A percentile compares a stretch with the other conserved stretches of the same genome.
Conservation (phyloP, 2,797 vertebrate species). For the Australoheros facetus region DNA sequence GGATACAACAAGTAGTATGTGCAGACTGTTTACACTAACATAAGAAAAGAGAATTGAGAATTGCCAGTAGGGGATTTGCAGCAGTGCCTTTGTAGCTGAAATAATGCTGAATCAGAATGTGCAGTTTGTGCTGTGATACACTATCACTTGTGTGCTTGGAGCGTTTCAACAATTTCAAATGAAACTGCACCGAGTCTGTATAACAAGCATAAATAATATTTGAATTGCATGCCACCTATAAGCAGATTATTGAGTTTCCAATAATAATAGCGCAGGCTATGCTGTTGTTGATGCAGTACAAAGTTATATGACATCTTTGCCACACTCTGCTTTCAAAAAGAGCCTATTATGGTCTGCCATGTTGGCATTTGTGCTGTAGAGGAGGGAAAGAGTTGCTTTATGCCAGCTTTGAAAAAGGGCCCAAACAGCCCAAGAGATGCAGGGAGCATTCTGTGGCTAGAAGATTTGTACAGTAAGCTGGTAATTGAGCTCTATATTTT, state of each 20-base stretch:
- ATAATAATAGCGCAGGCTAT: constrained; percentile 29
- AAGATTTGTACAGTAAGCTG: constrained; percentile 50
- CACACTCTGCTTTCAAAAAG: constrained; percentile 17
- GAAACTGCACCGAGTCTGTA: constrained; percentile 1
- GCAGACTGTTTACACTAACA: constrained; percentile 54
- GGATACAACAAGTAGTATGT: constrained; percentile 49
- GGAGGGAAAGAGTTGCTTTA: constrained; percentile 1
- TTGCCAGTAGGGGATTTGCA: constrained; percentile 48
- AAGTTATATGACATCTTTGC: constrained; percentile 10
- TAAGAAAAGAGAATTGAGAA: constrained; percentile 44
- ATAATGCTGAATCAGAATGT: constrained; percentile 64
- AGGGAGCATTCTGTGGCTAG: background rate
- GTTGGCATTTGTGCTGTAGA: constrained; percentile 22
- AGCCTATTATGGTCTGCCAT: constrained; percentile 24
- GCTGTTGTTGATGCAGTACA: constrained; percentile 25
- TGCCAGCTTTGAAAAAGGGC: constrained; percentile 17
- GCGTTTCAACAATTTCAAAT: constrained; percentile 42
- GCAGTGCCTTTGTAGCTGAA: constrained; percentile 28
- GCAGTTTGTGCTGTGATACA: constrained; percentile 34
- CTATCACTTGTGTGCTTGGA: constrained; percentile 30
- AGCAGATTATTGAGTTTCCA: constrained; percentile 46
- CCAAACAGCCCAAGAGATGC: constrained; percentile 23
- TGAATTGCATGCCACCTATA: constrained; percentile 27
- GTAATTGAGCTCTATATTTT: constrained; percentile 52
- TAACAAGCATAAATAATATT: constrained; percentile 43